phyloP scores from a whole-genome alignment of 2,797 vertebrate genomes.

The Myotis vivesi region DNA sequence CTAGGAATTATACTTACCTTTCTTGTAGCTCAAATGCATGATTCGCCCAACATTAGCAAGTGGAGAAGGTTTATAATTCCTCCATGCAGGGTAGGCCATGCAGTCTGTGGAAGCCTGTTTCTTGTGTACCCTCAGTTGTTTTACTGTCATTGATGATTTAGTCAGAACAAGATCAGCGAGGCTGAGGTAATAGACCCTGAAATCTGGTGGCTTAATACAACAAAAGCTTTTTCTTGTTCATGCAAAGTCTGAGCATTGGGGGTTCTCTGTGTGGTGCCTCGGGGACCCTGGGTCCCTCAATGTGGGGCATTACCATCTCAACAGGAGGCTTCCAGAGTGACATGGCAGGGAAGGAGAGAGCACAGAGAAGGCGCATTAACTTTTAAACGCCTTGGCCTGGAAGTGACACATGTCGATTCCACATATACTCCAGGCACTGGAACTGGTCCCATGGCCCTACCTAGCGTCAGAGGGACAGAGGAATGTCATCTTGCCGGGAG shows the following conservation, averaged over 20 bases:
- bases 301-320: background rate
- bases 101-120: background rate
- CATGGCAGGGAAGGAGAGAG: background rate
- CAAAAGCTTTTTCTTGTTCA: constrained; percentile 5
- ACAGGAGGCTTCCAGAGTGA: background rate
- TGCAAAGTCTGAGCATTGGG: background rate
- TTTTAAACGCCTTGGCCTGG: background rate
- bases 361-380: background rate
- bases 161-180: background rate
- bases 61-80: background rate
- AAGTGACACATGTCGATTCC: background rate
- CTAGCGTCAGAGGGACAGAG: background rate
- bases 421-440: background rate
- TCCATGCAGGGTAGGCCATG: background rate
- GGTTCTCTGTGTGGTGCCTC: background rate
- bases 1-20: background rate
- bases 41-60: background rate
- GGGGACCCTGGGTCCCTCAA: background rate
- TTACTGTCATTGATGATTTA: background rate
- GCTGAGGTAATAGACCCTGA: background rate
- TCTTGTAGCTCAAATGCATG: background rate
- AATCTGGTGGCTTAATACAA: background rate
- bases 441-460: background rate
- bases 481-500: background rate
- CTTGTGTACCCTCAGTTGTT: background rate